Base-by-base conservation (phyloP, 2,113 vertebrate species). In the Tinamus guttatus region DNA sequence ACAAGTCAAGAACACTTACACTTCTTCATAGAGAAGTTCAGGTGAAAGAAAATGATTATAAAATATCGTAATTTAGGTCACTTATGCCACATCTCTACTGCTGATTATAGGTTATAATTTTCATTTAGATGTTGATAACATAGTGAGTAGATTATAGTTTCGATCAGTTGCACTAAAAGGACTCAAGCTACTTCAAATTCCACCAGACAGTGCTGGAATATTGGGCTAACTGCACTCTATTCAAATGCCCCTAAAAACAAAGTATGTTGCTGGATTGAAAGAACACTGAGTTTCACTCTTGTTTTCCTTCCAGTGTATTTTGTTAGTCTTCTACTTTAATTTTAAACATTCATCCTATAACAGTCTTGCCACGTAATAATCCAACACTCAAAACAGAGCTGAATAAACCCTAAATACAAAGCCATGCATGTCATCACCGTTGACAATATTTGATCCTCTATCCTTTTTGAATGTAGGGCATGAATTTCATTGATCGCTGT, bases 201-300 rank as follows among this genome's bases (percentile, higher is more conserved):
- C 0, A 16, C 67, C 51, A 54, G 32, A 38, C 0, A 0, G 36
- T 51, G 59, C 1, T 0, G 25, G 32, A 86, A 27, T 56, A 64
- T 54, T 41, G 20, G 28, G 52, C 32, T 63, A 34, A 4, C 65
- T 40, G 34, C 30, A 63, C 15, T 19, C 21, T 10, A 28, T 41
- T 62, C 6, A 7, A 64, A 63, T 20, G 34, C 17, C 6, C 11
- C 14, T 20, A 51, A 60, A 80, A 49, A 58, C 15, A 69, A 85
- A 77, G 11, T 24, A 58, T 2, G 0, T 2, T 82, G 54, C 27
- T 5, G 2, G 62, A 70, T 9, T 47, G n/a, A 19, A 79, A 47
- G 8, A 65, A 9, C 14, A 52, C 2, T 0, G 0, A 85, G 9
- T 58, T 87, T 74, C 38, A 32, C 11, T 63, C 56, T 3, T 5